Base-by-base conservation (phyloP, 37 sponge, comb jelly and placozoan genomes). In the Lycopodina hypogea region DNA sequence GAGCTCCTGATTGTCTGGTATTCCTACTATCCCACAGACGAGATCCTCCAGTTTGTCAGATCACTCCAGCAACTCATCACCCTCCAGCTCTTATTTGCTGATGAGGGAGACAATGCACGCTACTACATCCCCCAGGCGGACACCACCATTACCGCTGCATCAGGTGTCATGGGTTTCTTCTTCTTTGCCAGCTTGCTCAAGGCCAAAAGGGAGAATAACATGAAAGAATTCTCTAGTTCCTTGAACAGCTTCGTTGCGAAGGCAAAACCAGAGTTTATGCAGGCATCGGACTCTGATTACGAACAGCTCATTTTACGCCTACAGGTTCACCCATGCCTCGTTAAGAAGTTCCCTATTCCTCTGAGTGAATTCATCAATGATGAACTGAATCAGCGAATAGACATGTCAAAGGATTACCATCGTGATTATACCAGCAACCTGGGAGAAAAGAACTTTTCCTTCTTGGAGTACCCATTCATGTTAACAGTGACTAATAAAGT, bases 401-500 rank as follows among this genome's bases (percentile, higher is more conserved):
- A 86, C 56, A 78, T 93, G 74, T 48, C 32, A 0, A 23, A 62
- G 6, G 92, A 95, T 56, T 85, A 88, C 33, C 81, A 85, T 38
- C 33, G 74, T 7, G 33, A 65, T 3, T 37, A 7, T 1, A 56
- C 67, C 23, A 33, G 26, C 48, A 39, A 26, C 0, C 17, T 40
- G 0, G 68, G 68, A 1, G 78, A 74, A 24, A 67, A 33, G 55
- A 78, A 56, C 24, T 92, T 92, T 38, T 83, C 90, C 32, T 97
- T 97, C 74, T 59, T 93, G 40, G 69, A 87, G 51, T 80, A 90
- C 68, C 96, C 93, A 24, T 97, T 78, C 66, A 80, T 96, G 22
- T 78, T 97, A 40, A 79, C 51, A 18, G 83, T 93, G n/a, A 86
- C 83, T 68, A 92, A 88, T 75, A 97, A 95, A 51, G 85, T 90